These are phyloP conservation scores for Pyralis farinalis DNA, from an alignment of 2,888 invertebrate species.

Conservation along the genomic window DNA sequence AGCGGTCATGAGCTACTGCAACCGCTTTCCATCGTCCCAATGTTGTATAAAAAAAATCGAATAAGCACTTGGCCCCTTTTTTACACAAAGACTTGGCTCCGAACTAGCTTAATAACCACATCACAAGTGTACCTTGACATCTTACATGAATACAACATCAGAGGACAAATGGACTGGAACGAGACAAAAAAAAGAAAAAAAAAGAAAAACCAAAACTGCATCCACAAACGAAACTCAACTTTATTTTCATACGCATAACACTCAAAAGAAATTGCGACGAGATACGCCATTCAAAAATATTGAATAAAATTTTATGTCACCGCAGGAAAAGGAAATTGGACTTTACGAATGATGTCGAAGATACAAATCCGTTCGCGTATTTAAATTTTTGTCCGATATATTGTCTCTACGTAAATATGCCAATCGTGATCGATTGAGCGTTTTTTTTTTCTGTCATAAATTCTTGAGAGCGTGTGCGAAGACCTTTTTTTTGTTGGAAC, in stretches of 20 bases:
- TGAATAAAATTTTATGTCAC: background rate
- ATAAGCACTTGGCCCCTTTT: too few species aligned
- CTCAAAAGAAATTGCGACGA: background rate
- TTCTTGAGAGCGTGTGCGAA: constrained; percentile 1
- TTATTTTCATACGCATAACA: background rate
- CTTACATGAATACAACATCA: constrained; percentile 14
- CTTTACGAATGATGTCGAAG: too few species aligned
- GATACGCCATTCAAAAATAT: constrained; percentile 5
- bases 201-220: background rate
- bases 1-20: too few species aligned
- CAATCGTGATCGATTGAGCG: constrained; percentile 22
- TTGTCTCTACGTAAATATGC: constrained; percentile 17
- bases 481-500: constrained; percentile 1
- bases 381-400: constrained; percentile 1
- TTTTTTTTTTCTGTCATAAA: constrained; percentile 6
- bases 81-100: background rate
- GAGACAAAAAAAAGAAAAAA: constrained; percentile 8
- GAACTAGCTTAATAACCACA: constrained; percentile 9
- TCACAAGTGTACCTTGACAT: constrained; percentile 15
- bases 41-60: too few species aligned
- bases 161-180: constrained; percentile 14
- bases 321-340: too few species aligned
- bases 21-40: too few species aligned
- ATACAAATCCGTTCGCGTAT: background rate
- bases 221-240: constrained; percentile 2